Evolutionary conservation across 2,113 vertebrate species (phyloP), one percentile per base, ranked within the genome.

Genomic region (Carassius carassius): DNA sequence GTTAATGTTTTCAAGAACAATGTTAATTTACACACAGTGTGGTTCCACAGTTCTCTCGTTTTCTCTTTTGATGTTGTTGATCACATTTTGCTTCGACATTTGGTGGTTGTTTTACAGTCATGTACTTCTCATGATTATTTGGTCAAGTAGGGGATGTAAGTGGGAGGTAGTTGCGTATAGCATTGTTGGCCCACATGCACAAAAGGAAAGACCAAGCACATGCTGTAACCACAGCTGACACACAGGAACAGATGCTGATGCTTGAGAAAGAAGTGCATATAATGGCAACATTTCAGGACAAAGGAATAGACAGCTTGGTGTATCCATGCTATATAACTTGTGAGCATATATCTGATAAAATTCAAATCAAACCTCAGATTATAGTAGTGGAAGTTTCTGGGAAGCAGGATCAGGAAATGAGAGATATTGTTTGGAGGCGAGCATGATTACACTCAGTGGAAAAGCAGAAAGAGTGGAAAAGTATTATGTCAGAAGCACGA

Each of bases 121-220:
- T 85, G 67, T 54, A 73, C 82, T 79, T 79, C 32, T 81, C 84
- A 82, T 79, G 3, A 37, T 69, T 78, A 79, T 67, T 74, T 70
- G 85, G 83, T 81, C 76, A 76, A 78, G 73, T 58, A 78, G 58
- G 29, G 58, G 76, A 62, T 78, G 76, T 78, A 62, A 37, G 56
- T 41, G 76, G 78, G 76, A 79, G 76, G 84, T 90, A 47, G 85
- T 13, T 69, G 80, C 73, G 86, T 82, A 88, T 75, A 87, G 62
- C 54, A 72, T n/a, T 21, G 56, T 72, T 87, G 88, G 88, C 86
- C 70, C 60, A 56, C 49, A 78, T 51, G 67, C 79, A 83, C 29
- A 49, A 81, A 86, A 87, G 77, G 78, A 87, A 88, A 87, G 70
- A 86, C 83, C 85, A 47, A 84, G 82, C 67, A 86, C 85, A 86